Base-by-base conservation (phyloP, 2,113 vertebrate species). In the Struthidea cinerea region DNA sequence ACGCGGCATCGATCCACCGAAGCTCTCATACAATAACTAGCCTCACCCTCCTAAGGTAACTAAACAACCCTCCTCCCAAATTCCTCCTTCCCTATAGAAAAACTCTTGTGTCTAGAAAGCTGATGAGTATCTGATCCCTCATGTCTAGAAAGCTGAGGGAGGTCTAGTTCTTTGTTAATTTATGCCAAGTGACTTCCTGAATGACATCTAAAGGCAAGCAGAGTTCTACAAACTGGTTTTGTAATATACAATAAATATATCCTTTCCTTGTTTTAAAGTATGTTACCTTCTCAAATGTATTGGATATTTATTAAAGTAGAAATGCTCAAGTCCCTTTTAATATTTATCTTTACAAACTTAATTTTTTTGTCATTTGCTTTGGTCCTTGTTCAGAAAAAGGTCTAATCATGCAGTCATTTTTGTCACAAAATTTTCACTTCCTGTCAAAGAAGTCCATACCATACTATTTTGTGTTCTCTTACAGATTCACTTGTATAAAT, bases 31-130 rank as follows among this genome's bases (percentile, higher is more conserved):
- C n/a, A n/a, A n/a, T n/a, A n/a, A n/a, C n/a, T n/a, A 63, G 1
- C 5, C 23, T 27, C 3, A 13, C 3, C 11, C 11, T 9, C 2
- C 2, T 7, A 70, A 63, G 1, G 18, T 32, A 46, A 59, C 8
- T 67, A 21, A 84, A 26, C 6, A 71, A 37, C 7, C 1, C 11
- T 69, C 3, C 12, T 7, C 5, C 4, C 19, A 46, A 7, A 10
- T 16, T 68, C 15, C 7, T 71, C 39, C 13, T 61, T 67, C 33
- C 6, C 1, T 4, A 27, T 1, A 60, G 14, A 64, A 74, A 37
- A 59, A 14, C 1, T 4, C 21, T 30, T 44, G 6, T 52, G 14
- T 35, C 18, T 80, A 32, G 21, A 81, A 91, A 63, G 4, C 13
- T 63, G 59, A 37, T 52, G 17, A 19, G 22, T 87, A 20, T 9